These are phyloP conservation scores for Microcebus lehilahytsara DNA, from an alignment of 2,113 vertebrate genomes.

Conservation along the genomic window DNA sequence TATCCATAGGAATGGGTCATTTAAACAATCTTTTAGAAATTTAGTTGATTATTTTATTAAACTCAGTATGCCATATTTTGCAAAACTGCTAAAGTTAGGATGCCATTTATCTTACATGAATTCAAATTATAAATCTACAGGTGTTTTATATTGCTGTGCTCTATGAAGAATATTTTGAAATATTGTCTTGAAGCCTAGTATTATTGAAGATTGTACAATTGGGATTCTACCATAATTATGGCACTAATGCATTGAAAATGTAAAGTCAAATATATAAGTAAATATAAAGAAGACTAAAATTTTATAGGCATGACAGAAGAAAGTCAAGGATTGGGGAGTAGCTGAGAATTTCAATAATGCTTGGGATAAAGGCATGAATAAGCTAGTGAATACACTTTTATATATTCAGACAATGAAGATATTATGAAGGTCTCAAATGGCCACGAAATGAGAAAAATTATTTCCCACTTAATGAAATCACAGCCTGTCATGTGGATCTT, in stretches of 20 bases:
- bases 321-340: not conserved
- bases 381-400: not conserved
- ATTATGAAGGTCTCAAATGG: not conserved
- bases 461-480: not conserved
- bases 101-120: not conserved
- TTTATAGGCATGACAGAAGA: not conserved
- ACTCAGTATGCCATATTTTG: not conserved
- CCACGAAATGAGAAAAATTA: not conserved
- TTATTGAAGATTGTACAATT: not conserved
- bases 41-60: not conserved
- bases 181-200: not conserved
- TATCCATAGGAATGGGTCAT: not conserved
- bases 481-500: not conserved
- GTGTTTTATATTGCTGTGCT: not conserved
- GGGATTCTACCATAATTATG: not conserved
- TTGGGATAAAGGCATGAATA: not conserved
- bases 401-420: not conserved
- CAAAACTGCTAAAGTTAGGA: not conserved
- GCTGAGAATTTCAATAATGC: not conserved
- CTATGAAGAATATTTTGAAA: not conserved
- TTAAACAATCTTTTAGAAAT: slow-evolving; percentile 3
- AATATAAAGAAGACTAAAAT: not conserved
- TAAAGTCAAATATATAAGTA: not conserved
- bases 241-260: not conserved
- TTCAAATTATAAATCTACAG: not conserved